Percentiles rank a stretch among this genome's conserved stretches.
Evolutionary conservation across 2,797 vertebrate genomes (phyloP).

Genomic region (Dipus sagitta): DNA sequence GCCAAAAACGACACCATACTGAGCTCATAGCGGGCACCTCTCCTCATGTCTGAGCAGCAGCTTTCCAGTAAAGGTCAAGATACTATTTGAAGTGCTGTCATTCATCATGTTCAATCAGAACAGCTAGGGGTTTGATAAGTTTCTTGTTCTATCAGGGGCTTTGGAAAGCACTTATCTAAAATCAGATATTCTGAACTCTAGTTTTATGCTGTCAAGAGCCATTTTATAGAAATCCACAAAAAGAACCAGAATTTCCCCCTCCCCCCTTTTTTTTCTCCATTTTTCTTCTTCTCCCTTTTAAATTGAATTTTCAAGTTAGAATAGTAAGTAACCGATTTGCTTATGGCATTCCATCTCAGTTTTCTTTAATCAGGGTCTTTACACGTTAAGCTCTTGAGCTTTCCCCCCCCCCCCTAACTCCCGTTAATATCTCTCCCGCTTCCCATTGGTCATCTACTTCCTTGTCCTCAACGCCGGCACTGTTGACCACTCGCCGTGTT

Average conservation of each 20-base stretch:
- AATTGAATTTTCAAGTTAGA: background rate
- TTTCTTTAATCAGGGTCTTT: background rate
- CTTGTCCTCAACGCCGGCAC: background rate
- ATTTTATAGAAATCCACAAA: background rate
- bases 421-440: background rate
- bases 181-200: background rate
- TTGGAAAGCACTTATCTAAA: background rate
- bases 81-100: background rate
- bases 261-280: background rate
- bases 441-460: background rate
- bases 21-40: background rate
- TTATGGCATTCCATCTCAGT: background rate
- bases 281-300: background rate
- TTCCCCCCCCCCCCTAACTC: background rate
- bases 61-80: background rate
- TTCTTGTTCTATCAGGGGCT: background rate
- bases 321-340: background rate
- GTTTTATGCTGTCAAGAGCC: background rate
- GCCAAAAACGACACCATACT: rapidly evolving
- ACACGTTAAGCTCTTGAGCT: rapidly evolving
- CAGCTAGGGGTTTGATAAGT: background rate
- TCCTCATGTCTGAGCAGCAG: background rate
- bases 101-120: background rate
- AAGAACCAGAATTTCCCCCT: background rate
- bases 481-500: background rate